phyloP scores from a whole-genome alignment of 1,140 invertebrate species.

The Bombus consobrinus region DNA sequence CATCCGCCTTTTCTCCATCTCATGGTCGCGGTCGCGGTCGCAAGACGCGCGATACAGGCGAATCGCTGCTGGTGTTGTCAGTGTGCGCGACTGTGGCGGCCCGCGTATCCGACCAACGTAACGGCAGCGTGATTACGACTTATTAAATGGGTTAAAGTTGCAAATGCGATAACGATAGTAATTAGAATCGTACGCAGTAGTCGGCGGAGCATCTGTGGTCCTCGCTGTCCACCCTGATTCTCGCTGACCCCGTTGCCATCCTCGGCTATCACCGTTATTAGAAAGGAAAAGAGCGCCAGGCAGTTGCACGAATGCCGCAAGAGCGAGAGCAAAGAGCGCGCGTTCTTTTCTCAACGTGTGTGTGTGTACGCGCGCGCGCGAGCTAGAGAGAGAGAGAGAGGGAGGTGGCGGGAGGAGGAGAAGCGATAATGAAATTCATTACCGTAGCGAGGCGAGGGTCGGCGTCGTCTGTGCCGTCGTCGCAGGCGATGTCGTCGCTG shows the following conservation, averaged over 20 bases:
- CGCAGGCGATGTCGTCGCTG: constrained; percentile 59
- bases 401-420: constrained; percentile 11
- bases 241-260: constrained; percentile 34
- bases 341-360: background rate
- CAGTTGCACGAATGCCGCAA: background rate
- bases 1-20: too few species aligned
- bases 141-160: constrained; percentile 81
- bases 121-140: constrained; percentile 71
- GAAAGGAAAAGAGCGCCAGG: background rate
- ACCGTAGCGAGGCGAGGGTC: constrained; percentile 56
- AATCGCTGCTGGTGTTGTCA: too few species aligned
- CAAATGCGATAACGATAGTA: constrained; percentile 78
- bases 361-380: too few species aligned
- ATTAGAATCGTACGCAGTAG: constrained; percentile 69
- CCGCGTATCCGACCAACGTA: constrained; percentile 30
- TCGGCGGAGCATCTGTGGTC: constrained; percentile 47
- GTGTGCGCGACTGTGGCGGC: too few species aligned
- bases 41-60: background rate
- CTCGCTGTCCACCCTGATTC: constrained; percentile 24
- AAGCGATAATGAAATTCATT: constrained; percentile 77
- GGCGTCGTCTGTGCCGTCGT: constrained; percentile 30
- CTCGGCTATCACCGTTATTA: background rate
- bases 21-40: background rate
- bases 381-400: background rate
- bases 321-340: constrained; percentile 11